Conservation (phyloP, 2,888 invertebrate species). For the Napeogenes inachia region DNA sequence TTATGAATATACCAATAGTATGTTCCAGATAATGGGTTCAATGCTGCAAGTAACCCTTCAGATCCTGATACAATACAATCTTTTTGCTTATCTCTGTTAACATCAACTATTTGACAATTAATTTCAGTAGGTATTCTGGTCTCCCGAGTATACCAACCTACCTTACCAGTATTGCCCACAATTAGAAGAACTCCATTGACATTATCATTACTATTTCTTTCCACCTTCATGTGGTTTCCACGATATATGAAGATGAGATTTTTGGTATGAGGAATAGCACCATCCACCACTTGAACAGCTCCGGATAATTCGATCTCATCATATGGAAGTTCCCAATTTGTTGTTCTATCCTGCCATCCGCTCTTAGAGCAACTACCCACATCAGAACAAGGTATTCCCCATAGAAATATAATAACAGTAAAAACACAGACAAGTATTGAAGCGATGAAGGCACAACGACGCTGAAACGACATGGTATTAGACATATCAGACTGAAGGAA, state of each 20-base stretch:
- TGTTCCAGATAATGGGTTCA: slow-evolving; percentile 73
- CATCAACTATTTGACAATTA: slow-evolving; percentile 85
- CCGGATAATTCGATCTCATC: slow-evolving; percentile 84
- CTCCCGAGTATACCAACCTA: slow-evolving; percentile 85
- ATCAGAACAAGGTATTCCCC: slow-evolving; percentile 86
- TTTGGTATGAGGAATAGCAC: slow-evolving; percentile 79
- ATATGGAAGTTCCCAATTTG: slow-evolving; percentile 83
- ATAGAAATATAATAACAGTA: slow-evolving; percentile 84
- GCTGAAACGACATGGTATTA: slow-evolving; percentile 80
- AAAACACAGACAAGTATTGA: slow-evolving; percentile 84
- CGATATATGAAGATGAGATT: slow-evolving; percentile 86
- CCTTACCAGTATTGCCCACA: slow-evolving; percentile 82
- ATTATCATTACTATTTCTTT: slow-evolving; percentile 65
- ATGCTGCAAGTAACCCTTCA: slow-evolving; percentile 77
- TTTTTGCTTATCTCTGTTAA: slow-evolving; percentile 82
- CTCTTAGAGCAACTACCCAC: slow-evolving; percentile 80
- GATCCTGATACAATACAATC: slow-evolving; percentile 87
- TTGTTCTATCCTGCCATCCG: slow-evolving; percentile 77
- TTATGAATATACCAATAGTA: slow-evolving; percentile 79
- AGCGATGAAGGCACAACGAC: slow-evolving; percentile 82
- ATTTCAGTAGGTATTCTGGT: slow-evolving; percentile 83
- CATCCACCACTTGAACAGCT: slow-evolving; percentile 82
- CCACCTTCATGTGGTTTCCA: slow-evolving; percentile 79
- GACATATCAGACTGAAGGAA: slow-evolving; percentile 69
- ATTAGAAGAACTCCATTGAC: slow-evolving; percentile 83